phyloP scores from a whole-genome alignment of 2,113 vertebrate genomes.

The Aptenodytes patagonicus region DNA sequence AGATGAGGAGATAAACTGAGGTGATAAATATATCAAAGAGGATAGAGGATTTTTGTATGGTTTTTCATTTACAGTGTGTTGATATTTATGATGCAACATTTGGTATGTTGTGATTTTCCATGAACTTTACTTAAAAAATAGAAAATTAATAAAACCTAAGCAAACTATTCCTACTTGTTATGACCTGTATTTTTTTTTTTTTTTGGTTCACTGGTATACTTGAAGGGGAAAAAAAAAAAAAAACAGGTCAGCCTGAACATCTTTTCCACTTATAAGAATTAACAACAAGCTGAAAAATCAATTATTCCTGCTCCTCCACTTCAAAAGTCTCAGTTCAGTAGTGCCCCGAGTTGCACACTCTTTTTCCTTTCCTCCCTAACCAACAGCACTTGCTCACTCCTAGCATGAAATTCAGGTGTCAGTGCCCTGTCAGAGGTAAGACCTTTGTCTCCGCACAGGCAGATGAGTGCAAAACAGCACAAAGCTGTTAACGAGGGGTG shows the following conservation, averaged over 20 bases:
- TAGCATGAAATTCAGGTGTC: not conserved
- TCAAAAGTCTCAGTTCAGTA: not conserved
- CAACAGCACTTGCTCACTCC: not conserved
- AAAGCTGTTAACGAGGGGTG: not conserved
- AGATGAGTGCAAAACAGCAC: not conserved
- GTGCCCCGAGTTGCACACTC: not conserved
- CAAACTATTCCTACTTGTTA: not conserved
- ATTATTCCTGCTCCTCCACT: not conserved
- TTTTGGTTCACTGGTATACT: not conserved
- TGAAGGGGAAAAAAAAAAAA: accelerated
- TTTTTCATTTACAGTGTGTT: not conserved
- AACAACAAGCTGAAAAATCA: not conserved
- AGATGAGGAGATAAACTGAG: not conserved
- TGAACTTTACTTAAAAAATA: not conserved
- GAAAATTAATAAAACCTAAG: not conserved
- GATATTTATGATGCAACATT: not conserved
- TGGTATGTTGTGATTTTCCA: not conserved
- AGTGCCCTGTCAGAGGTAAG: not conserved
- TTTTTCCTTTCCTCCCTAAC: not conserved
- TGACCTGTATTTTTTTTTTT: not conserved
- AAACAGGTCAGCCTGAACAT: not conserved
- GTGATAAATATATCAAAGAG: not conserved
- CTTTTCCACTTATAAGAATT: not conserved
- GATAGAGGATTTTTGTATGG: not conserved
- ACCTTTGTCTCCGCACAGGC: not conserved